phyloP scores from a whole-genome alignment of 2,113 vertebrate genomes.

The Tinamus guttatus region DNA sequence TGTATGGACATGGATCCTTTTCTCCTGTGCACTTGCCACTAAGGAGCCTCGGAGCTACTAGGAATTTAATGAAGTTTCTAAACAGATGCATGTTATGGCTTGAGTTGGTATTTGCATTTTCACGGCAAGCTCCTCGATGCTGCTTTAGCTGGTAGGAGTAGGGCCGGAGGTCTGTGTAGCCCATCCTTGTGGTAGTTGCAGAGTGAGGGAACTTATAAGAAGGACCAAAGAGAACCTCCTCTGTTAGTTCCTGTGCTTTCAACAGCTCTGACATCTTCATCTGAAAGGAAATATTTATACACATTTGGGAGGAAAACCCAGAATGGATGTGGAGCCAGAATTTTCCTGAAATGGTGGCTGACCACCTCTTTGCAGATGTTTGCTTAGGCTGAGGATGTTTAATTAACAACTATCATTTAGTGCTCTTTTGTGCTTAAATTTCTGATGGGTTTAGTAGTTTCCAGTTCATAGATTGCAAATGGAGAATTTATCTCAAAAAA shows the following conservation, averaged over 20 bases:
- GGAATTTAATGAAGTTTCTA: background rate
- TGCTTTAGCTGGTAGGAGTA: background rate
- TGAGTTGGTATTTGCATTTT: background rate
- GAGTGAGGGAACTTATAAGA: fast-evolving
- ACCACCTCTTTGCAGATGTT: background rate
- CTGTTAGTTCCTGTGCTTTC: background rate
- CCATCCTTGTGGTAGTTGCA: background rate
- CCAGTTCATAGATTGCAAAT: background rate
- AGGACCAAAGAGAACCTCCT: background rate
- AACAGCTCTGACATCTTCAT: background rate
- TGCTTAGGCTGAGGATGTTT: background rate
- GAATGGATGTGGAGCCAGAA: background rate
- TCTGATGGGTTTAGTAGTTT: background rate
- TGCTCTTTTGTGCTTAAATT: background rate
- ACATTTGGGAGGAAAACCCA: fast-evolving
- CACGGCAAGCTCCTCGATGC: background rate
- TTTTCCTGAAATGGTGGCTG: background rate
- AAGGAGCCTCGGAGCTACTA: fast-evolving
- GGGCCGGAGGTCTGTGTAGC: background rate
- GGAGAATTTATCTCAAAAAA: background rate
- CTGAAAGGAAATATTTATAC: background rate
- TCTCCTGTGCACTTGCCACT: background rate
- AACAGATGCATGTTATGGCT: fast-evolving
- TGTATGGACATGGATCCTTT: fast-evolving
- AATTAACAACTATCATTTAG: background rate